A percentile compares a stretch with the other conserved stretches of the same genome.
phyloP scores from a whole-genome alignment of 2,113 vertebrate genomes.

The Rhabdomys dilectus region DNA sequence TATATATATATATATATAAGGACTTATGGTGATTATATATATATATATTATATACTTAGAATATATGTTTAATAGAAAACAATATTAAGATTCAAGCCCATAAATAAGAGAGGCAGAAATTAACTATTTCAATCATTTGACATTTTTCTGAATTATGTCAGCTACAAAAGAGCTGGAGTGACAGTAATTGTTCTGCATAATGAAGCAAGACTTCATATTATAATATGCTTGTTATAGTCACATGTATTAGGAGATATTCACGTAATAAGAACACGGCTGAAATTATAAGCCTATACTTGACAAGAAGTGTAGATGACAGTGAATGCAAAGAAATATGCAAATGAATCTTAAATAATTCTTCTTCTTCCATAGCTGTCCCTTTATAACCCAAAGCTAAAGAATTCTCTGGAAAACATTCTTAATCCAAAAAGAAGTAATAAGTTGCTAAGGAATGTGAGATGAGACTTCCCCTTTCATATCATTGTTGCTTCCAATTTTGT shows the following conservation, averaged over 20 bases:
- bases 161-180: not conserved
- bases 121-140: not conserved
- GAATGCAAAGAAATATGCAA: not conserved
- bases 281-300: not conserved
- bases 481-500: not conserved
- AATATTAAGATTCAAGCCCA: not conserved
- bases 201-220: not conserved
- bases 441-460: not conserved
- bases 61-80: not conserved
- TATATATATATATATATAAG: not conserved
- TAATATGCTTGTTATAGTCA: not conserved
- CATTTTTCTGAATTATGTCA: not conserved
- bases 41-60: not conserved
- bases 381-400: not conserved
- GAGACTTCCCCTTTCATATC: not conserved
- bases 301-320: not conserved
- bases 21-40: too few relatives aligned
- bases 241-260: not conserved
- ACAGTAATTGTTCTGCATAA: not conserved
- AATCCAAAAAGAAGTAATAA: not conserved
- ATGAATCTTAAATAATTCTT: not conserved
- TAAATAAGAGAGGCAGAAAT: not conserved
- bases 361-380: not conserved
- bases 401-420: not conserved
- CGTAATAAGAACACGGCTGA: not conserved